Evolutionary conservation across 2,888 invertebrate species (phyloP).

Genomic region (Euclidia mi): DNA sequence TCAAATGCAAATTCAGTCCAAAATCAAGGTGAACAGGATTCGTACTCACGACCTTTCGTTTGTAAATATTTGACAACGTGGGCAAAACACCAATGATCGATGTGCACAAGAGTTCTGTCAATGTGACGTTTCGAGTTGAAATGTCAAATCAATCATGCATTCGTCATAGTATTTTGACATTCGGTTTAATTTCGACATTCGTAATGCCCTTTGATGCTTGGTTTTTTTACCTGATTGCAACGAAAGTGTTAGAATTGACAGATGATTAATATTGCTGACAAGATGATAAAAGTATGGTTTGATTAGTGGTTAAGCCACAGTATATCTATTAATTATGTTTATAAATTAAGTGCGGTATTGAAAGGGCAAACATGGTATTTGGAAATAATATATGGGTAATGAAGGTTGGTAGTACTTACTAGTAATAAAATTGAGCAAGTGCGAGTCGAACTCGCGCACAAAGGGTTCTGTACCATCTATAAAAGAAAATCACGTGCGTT

Average conservation of each 20-base stretch:
- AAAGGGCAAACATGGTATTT: too few species aligned
- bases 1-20: constrained; percentile 9
- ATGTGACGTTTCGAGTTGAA: constrained; percentile 37
- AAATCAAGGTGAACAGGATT: constrained; percentile 31
- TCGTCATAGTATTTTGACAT: constrained; percentile 37
- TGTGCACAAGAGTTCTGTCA: constrained; percentile 45
- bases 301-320: constrained; percentile 11
- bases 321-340: too few species aligned
- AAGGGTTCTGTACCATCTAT: too few species aligned
- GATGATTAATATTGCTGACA: constrained; percentile 16
- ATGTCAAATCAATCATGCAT: constrained; percentile 49
- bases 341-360: too few species aligned
- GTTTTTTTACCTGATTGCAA: constrained; percentile 24
- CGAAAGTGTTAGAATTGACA: constrained; percentile 17
- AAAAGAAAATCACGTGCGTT: too few species aligned
- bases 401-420: too few species aligned
- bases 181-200: constrained; percentile 34
- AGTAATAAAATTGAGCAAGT: too few species aligned
- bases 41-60: constrained; percentile 35
- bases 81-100: constrained; percentile 37
- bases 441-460: too few species aligned
- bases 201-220: constrained; percentile 13
- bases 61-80: constrained; percentile 43
- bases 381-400: too few species aligned
- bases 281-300: not conserved